Percentiles rank a stretch among this genome's conserved stretches.
phyloP scores from a whole-genome alignment of 2,797 vertebrate genomes.

The Chaetodon trifasciatus region DNA sequence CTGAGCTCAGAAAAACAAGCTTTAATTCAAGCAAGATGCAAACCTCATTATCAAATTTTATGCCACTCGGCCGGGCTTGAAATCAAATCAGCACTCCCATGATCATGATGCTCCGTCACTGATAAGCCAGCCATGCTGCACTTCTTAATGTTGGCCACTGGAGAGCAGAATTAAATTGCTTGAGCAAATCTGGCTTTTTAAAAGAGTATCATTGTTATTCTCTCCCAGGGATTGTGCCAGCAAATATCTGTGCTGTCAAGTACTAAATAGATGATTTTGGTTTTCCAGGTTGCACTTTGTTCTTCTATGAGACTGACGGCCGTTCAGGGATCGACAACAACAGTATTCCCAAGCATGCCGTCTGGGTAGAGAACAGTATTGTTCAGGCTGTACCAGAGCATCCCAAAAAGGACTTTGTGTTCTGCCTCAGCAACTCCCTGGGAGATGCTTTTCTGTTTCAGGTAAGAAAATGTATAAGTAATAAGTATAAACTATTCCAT shows the following conservation, averaged over 20 bases:
- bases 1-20: conserved; percentile 11
- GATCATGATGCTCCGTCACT: conserved; percentile 22
- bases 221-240: not conserved
- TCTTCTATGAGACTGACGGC: conserved; percentile 96
- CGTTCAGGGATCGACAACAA: conserved; percentile 94
- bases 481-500: conserved; percentile 7
- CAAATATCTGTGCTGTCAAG: conserved; percentile 4
- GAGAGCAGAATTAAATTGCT: conserved; percentile 84
- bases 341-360: conserved; percentile 94
- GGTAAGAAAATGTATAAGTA: conserved; percentile 81
- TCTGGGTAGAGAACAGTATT: conserved; percentile 98
- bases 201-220: not conserved
- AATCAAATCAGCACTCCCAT: conserved; percentile 32
- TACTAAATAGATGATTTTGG: not conserved
- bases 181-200: conserved; percentile 27
- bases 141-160: conserved; percentile 82
- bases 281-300: conserved; percentile 93
- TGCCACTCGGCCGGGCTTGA: conserved; percentile 28
- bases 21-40: conserved; percentile 24
- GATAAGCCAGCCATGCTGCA: conserved; percentile 66
- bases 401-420: conserved; percentile 98
- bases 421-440: conserved; percentile 97
- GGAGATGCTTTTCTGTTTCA: conserved; percentile 98
- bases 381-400: conserved; percentile 97
- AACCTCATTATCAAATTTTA: conserved; percentile 9